Evolutionary conservation across 2,113 vertebrate species (phyloP), one percentile per base, ranked within the genome.

Genomic region (Triplophysa rosa): DNA sequence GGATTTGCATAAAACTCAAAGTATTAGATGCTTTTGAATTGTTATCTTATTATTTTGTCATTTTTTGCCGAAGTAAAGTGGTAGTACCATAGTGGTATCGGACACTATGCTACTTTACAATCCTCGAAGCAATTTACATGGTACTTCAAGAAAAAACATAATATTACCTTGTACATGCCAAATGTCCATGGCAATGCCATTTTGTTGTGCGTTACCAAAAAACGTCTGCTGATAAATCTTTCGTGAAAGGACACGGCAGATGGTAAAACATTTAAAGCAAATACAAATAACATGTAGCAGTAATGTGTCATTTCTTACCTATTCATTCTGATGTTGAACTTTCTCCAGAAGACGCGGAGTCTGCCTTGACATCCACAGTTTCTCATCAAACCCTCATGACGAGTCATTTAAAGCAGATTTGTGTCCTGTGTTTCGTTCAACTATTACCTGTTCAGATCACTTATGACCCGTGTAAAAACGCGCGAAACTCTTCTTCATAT

Each of bases 251-350:
- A 63, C 11, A 16, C 26, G 10, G 26, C 61, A 29, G 11, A 29
- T 16, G 61, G 7, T 24, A 24, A 63, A 21, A 58, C 19, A 21
- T 21, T n/a, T n/a, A 2, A 58, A 58, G 17, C 33, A 26, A 45
- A 61, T 11, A 0, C 3, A 49, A 4, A 26, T 37, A n/a, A 67
- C 19, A 56, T 21, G 58, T n/a, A 21, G 14, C n/a, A 42, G 12
- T 26, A 29, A 12, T 13, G 9, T 24, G 37, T 40, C 6, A 8
- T 26, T 26, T 19, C 40, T 63, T 63, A 75, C 72, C 72, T 63
- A 40, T 52, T 65, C 59, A 77, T 77, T 42, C 23, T 77, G 59
- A 65, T 52, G 24, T 23, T 29, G 24, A 77, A 64, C 62, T 77
- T 77, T 77, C 45, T 37, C 61, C 73, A 76, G 16, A 58, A 58